Base-by-base conservation (phyloP, 2,113 vertebrate genomes). In the Oreotrochilus melanogaster region DNA sequence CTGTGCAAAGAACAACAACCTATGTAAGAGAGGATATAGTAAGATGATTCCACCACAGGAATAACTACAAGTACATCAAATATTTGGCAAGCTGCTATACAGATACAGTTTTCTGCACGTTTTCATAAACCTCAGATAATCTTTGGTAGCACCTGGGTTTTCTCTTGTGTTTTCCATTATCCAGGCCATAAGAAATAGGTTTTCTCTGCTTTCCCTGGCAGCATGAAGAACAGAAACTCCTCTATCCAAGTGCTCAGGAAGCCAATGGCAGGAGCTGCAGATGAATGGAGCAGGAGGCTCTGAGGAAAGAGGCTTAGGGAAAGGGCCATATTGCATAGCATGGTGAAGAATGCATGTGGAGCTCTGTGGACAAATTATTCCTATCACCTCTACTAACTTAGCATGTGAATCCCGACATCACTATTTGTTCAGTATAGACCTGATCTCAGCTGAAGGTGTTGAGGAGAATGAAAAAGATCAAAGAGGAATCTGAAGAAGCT, bases 51-150 rank as follows among this genome's bases (percentile, higher is more conserved):
- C 67, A 70, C 23, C 43, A 66, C 58, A 70, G 19, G 16, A 70
- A 94, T 69, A 92, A 81, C 8, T 50, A 72, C 21, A 23, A 88
- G 61, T 83, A 53, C 19, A 87, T 89, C 42, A 87, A 89, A 48
- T 48, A 22, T 80, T 88, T 93, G 62, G 82, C 79, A 93, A 86
- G 35, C 67, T 66, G n/a, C 42, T 87, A 21, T 21, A 82, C 53
- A 89, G 22, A 78, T 85, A 57, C 71, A 65, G 15, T 75, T 82
- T 89, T 69, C 57, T 82, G 66, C 45, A 57, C 61, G 66, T 61
- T 91, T 94, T 92, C 58, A 70, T 61, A 96, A 91, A 65, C 9
- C 27, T 25, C 69, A 65, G 45, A 58, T 78, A 81, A 90, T 39
- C 76, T 74, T 35, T 69, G 48, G 33, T 61, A 81, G 70, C 65